Evolutionary conservation across 2,797 vertebrate genomes (phyloP).

Genomic region (Hypotaenidia okinawae): DNA sequence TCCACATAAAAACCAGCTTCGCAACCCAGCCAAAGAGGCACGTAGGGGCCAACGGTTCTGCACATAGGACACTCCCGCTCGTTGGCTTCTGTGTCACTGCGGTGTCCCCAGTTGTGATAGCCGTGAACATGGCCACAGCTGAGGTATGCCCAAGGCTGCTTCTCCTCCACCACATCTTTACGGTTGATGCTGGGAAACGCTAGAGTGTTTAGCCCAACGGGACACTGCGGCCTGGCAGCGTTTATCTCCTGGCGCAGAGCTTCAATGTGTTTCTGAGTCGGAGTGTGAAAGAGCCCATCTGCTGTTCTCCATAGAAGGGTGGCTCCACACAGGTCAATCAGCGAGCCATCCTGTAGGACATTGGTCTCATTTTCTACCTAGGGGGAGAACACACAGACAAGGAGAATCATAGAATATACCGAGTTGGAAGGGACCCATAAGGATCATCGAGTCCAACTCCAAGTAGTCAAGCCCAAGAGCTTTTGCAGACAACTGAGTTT

Average conservation of each 20-base stretch:
- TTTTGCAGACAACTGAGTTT: neutral
- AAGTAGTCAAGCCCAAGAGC: neutral
- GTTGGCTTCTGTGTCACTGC: slow-evolving; percentile 89
- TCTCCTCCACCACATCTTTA: slow-evolving; percentile 93
- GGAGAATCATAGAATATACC: too few species aligned
- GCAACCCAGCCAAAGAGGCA: slow-evolving; percentile 95
- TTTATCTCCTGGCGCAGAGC: slow-evolving; percentile 90
- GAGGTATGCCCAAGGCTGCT: slow-evolving; percentile 97
- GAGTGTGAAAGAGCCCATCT: slow-evolving; percentile 93
- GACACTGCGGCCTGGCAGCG: slow-evolving; percentile 83
- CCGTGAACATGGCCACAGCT: slow-evolving; percentile 96
- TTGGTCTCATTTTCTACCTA: slow-evolving; percentile 98
- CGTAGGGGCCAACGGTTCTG: slow-evolving; percentile 92
- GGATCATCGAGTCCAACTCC: too few species aligned
- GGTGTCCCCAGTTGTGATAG: slow-evolving; percentile 97
- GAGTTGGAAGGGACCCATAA: too few species aligned
- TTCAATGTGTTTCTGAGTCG: slow-evolving; percentile 97
- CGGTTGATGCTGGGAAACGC: slow-evolving; percentile 97
- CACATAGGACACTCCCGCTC: slow-evolving; percentile 97
- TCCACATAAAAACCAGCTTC: slow-evolving; percentile 97
- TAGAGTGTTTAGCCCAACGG: slow-evolving; percentile 91
- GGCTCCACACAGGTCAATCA: slow-evolving; percentile 96
- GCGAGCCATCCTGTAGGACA: slow-evolving; percentile 92
- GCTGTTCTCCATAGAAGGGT: slow-evolving; percentile 96
- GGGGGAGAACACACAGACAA: neutral